Evolutionary conservation across 2,113 vertebrate genomes (phyloP), one percentile per base, ranked within the genome.

Genomic region (Leucosticte australis): DNA sequence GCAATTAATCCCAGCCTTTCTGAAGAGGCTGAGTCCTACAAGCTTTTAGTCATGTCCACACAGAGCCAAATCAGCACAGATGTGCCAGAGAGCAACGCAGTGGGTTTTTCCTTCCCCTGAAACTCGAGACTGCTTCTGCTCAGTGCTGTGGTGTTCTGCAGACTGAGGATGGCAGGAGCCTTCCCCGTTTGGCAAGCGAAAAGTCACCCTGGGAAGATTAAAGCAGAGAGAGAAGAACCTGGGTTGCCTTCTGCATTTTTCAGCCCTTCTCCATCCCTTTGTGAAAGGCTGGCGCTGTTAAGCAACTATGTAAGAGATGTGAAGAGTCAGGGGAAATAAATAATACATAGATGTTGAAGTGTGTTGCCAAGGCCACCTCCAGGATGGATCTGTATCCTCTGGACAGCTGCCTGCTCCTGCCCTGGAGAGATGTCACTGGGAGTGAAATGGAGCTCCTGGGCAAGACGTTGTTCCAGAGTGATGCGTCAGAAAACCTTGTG

Each of bases 361-460:
- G 77, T 39, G 60, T 63, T 93, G 86, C 86, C 90, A 93, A 95
- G 90, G 90, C 90, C 95, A 89, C 64, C 41, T 87, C 79, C 69
- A 56, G 80, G 88, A 95, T 90, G 84, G 82, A 94, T 92, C 70
- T 69, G 62, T 60, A 79, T 41, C 31, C 53, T 75, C 81, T 18
- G 3, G 74, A 70, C 2, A 3, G 42, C 68, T 80, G 69, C 69
- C 91, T 44, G 83, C 37, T 89, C 76, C 77, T 85, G 81, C 53
- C 81, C 94, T 26, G 57, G 53, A 41, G 57, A 91, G 52, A 60
- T 73, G 89, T 86, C 88, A 82, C 68, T 10, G 20, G 31, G 90
- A 92, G 76, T 26, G 68, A 94, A 94, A 92, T 44, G 65, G 65
- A 94, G 92, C 77, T 97, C 68, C 90, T 71, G 76, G 85, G 83